Evolutionary conservation across 1,140 invertebrate species (phyloP).

Genomic region (Scaptodrosophila lebanonensis): DNA sequence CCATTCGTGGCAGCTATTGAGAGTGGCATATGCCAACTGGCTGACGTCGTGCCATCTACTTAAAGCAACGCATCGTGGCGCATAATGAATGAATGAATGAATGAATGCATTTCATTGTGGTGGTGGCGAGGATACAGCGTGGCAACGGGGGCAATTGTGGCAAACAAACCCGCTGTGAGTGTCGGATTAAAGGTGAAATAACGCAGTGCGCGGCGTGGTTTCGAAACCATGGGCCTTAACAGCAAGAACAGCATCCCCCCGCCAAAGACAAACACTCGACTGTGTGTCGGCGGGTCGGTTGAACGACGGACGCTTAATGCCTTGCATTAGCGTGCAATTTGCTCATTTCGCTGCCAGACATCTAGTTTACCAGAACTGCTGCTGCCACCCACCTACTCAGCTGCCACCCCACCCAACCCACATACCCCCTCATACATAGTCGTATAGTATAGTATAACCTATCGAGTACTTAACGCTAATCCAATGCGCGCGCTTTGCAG

Average conservation of each 20-base stretch:
- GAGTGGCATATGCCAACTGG: slow-evolving; percentile 46
- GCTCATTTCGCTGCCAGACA: slow-evolving; percentile 67
- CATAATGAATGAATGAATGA: slow-evolving; percentile 62
- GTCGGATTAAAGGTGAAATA: slow-evolving; percentile 71
- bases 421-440: not conserved
- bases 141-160: too few species aligned
- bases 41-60: slow-evolving; percentile 42
- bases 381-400: too few species aligned
- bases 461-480: slow-evolving; percentile 13
- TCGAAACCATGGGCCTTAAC: slow-evolving; percentile 17
- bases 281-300: slow-evolving; percentile 1
- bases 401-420: not conserved
- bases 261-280: slow-evolving; percentile 41
- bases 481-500: slow-evolving; percentile 12
- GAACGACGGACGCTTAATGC: slow-evolving; percentile 52
- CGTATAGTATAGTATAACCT: not conserved
- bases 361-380: slow-evolving; percentile 28
- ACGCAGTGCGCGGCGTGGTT: slow-evolving; percentile 28
- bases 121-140: too few species aligned
- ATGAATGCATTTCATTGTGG: slow-evolving; percentile 4
- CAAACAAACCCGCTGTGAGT: too few species aligned
- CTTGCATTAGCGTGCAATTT: slow-evolving; percentile 72
- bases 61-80: slow-evolving; percentile 33
- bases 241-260: not conserved
- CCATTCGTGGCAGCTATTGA: too few species aligned